A percentile compares a stretch with the other conserved stretches of the same genome.
Conservation (phyloP, 2,888 invertebrate species). For the Orthosia incerta region DNA sequence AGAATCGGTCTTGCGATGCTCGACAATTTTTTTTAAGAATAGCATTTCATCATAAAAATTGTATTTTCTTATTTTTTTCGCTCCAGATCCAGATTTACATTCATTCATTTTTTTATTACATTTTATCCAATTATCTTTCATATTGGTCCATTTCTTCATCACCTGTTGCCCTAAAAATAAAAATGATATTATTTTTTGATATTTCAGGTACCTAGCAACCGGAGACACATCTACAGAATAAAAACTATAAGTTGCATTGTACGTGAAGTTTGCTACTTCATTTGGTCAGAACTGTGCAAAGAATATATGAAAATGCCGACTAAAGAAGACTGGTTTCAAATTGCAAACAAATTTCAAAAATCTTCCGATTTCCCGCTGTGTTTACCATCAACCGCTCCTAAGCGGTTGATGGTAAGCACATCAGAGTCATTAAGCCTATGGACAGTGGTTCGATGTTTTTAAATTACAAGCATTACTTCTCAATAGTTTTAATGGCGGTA, state of each 20-base stretch:
- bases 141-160: background rate
- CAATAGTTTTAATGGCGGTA: too few species aligned
- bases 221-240: slow-evolving; percentile 62
- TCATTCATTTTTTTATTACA: slow-evolving; percentile 64
- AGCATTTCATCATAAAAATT: slow-evolving; percentile 54
- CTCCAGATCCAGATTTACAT: slow-evolving; percentile 62
- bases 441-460: background rate
- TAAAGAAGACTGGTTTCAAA: slow-evolving; percentile 47
- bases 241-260: slow-evolving; percentile 60
- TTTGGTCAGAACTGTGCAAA: slow-evolving; percentile 34
- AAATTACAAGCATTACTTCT: slow-evolving; percentile 28
- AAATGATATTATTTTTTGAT: background rate
- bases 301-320: slow-evolving; percentile 42
- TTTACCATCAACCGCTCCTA: too few species aligned
- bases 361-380: slow-evolving; percentile 58
- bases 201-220: slow-evolving; percentile 26
- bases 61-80: slow-evolving; percentile 64
- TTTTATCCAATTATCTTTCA: slow-evolving; percentile 46
- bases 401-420: slow-evolving; percentile 68
- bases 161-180: slow-evolving; percentile 45
- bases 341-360: slow-evolving; percentile 45
- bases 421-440: slow-evolving; percentile 59
- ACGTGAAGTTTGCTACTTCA: background rate
- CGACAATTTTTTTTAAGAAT: slow-evolving; percentile 35
- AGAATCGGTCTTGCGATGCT: slow-evolving; percentile 60